Evolutionary conservation across 1,140 invertebrate species (phyloP), one percentile per base, ranked within the genome.

Genomic region (Diabrotica virgifera): DNA sequence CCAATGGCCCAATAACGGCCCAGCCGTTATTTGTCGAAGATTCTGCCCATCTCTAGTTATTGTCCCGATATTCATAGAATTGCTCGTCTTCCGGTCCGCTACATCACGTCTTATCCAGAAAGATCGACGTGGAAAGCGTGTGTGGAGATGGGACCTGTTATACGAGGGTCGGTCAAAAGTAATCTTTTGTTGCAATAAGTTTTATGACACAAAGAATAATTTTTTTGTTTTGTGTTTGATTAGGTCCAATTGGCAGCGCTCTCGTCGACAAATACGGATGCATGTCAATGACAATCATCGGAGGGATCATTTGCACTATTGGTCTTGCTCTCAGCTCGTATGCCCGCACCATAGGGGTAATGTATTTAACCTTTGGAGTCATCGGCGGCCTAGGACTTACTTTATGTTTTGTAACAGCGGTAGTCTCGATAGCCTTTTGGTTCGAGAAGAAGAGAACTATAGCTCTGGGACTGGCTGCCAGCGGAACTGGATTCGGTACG

Each of bases 401-500:
- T 6, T 80, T 95, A 36, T 92, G 92, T 46, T 94, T 93, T 75
- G 93, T 97, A 2, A 93, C 94, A n/a, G 92, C 92, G 0, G 92
- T 95, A 1, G 95, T 98, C 0, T 89, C 88, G 50, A 96, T 98
- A 59, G 95, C 95, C 9, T 96, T 94, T 76, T 98, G 97, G 86
- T 98, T 98, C 77, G 96, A 98, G 69, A 92, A 93, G 74, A 91
- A 90, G 73, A 84, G 95, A 36, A 94, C 92, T 6, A 82, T 98
- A 51, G 96, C 96, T 5, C 94, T 94, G 11, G 94, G 96, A 0
- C 85, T 98, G 37, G 91, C 94, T 0, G 94, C 95, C 2, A 94
- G 93, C 72, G 94, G 94, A 35, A 93, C 92, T 7, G 91, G 92
- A 1, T 87, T 93, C 24, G 91, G 95, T 9, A 86, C 93, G 0